A percentile compares a stretch with the other conserved stretches of the same genome.
Evolutionary conservation across 2,113 vertebrate genomes (phyloP).

Genomic region (Aythya baeri): DNA sequence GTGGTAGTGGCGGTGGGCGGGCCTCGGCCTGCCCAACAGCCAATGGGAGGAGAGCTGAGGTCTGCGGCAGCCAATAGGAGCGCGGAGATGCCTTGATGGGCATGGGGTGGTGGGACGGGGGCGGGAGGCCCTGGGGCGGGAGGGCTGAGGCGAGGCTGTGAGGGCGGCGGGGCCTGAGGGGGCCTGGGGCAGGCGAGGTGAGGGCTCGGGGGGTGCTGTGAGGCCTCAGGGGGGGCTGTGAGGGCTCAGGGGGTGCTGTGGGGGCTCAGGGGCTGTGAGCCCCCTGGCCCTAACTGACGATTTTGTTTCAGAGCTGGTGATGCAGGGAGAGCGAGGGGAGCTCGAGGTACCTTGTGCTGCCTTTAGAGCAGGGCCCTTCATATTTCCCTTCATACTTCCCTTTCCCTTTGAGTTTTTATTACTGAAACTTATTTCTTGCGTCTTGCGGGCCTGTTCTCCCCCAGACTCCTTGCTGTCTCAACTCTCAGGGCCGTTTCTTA

Average conservation of each 20-base stretch:
- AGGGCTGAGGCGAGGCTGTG: accelerated
- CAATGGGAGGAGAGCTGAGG: background rate
- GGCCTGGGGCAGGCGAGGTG: too few relatives aligned
- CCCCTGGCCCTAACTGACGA: background rate
- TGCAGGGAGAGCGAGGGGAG: background rate
- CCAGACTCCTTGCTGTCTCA: background rate
- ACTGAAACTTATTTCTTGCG: background rate
- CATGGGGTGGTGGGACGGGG: background rate
- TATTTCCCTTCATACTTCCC: background rate
- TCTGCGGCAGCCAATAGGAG: background rate
- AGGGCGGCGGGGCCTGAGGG: background rate
- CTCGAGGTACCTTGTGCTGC: background rate
- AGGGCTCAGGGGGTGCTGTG: background rate
- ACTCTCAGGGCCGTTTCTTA: background rate
- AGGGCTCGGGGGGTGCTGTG: background rate
- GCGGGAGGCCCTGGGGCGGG: background rate
- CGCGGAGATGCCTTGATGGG: background rate
- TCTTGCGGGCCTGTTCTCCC: background rate
- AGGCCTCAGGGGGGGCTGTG: too few relatives aligned
- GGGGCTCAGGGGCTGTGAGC: background rate
- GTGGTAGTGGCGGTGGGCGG: background rate
- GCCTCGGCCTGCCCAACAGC: background rate
- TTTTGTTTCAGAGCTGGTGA: background rate
- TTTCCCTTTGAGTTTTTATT: background rate
- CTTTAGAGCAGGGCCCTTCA: background rate